These are phyloP conservation scores for Ormyrus labotus DNA, from an alignment of 2,888 invertebrate genomes.

Conservation along the genomic window DNA sequence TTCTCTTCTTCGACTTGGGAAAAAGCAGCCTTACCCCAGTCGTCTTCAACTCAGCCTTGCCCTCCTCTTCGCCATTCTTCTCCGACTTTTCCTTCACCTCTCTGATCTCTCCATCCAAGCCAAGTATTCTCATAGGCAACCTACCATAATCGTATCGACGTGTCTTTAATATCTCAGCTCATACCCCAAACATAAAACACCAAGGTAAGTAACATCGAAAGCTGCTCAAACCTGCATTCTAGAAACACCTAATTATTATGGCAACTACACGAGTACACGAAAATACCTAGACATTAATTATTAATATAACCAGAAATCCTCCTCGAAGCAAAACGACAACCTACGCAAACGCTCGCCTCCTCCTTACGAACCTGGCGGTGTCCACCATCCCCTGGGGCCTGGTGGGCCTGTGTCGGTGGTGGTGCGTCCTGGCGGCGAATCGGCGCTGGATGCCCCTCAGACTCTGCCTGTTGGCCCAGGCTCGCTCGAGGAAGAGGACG, in stretches of 20 bases:
- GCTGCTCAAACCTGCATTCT: no score
- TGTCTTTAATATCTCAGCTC: no score
- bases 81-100: neutral
- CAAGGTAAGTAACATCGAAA: no score
- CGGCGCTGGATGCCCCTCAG: slow-evolving; percentile 24
- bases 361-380: slow-evolving; percentile 18
- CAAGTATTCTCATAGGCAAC: slow-evolving; percentile 46
- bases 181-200: no score
- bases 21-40: neutral
- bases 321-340: no score
- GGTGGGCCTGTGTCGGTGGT: neutral
- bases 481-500: slow-evolving; percentile 68
- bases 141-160: slow-evolving; percentile 7
- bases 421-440: neutral
- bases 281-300: no score
- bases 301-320: no score
- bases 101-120: slow-evolving; percentile 19
- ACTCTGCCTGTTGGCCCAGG: slow-evolving; percentile 66
- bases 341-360: no score
- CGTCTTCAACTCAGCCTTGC: neutral
- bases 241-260: no score
- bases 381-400: neutral
- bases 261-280: no score
- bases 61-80: neutral
- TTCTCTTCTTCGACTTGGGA: neutral